Percentiles rank a stretch among this genome's conserved stretches.
phyloP scores from a whole-genome alignment of 2,888 invertebrate genomes.

The Ligdia adustata region DNA sequence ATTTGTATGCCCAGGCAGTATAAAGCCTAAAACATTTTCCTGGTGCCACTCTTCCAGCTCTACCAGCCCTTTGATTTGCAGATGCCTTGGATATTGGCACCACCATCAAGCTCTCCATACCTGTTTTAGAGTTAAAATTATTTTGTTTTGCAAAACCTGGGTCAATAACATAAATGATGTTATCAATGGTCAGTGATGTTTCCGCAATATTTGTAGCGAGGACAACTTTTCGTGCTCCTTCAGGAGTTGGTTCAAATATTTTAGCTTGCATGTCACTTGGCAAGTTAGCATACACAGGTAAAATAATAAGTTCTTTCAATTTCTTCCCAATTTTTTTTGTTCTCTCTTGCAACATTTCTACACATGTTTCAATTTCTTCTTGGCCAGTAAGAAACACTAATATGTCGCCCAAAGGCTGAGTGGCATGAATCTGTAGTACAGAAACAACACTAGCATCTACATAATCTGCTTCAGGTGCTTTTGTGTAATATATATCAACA shows the following conservation, averaged over 20 bases:
- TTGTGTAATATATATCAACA: constrained; percentile 99
- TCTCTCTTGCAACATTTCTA: constrained; percentile 95
- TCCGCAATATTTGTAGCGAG: constrained; percentile 99
- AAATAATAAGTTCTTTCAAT: constrained; percentile 94
- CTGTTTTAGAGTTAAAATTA: constrained; percentile 98
- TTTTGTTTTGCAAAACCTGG: constrained; percentile 99
- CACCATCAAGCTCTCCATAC: constrained; percentile 99
- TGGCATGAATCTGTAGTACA: constrained; percentile 98
- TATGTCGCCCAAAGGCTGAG: constrained; percentile 97
- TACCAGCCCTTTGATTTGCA: constrained; percentile 98
- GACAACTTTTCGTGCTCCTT: constrained; percentile 97
- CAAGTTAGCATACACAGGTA: constrained; percentile 98
- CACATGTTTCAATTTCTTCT: constrained; percentile 95
- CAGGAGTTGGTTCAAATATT: constrained; percentile 99
- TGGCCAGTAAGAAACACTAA: constrained; percentile 98
- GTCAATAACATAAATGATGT: constrained; percentile 99
- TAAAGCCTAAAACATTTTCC: constrained; percentile 99
- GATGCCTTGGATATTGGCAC: constrained; percentile 99
- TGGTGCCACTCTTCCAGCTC: constrained; percentile 97
- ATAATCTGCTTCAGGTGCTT: constrained; percentile 99
- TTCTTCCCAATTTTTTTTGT: constrained; percentile 96
- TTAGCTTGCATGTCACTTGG: constrained; percentile 99
- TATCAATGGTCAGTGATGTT: constrained; percentile 99
- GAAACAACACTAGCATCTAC: constrained; percentile 99
- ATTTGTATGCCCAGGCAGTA: constrained; percentile 99